A percentile compares a stretch with the other conserved stretches of the same genome.
phyloP scores from a whole-genome alignment of 1,140 invertebrate species.

The Philaenus spumarius region DNA sequence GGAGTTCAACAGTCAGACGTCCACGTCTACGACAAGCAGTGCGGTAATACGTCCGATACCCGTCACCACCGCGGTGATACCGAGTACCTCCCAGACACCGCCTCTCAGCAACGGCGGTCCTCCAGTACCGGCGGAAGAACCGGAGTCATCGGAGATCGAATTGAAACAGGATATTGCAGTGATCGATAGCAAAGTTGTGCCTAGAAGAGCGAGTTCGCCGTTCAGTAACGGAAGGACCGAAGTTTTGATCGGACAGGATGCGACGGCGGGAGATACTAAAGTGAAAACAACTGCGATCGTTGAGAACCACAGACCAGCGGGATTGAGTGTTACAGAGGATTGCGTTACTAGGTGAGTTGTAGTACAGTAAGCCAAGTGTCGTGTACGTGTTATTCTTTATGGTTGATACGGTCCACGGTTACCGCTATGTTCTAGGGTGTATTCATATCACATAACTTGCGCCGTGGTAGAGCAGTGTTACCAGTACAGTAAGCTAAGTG shows the following conservation, averaged over 20 bases:
- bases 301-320: slow-evolving; percentile 35
- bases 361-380: too few relatives aligned
- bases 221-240: slow-evolving; percentile 66
- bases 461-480: too few relatives aligned
- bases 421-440: too few relatives aligned
- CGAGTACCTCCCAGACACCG: not conserved
- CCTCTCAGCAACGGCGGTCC: not conserved
- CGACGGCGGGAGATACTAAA: slow-evolving; percentile 45
- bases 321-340: slow-evolving; percentile 4
- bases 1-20: not conserved
- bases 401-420: too few relatives aligned
- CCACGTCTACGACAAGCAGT: slow-evolving; percentile 15
- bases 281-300: slow-evolving; percentile 48
- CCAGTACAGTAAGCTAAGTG: too few relatives aligned
- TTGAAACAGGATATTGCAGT: not conserved
- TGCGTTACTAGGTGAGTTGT: not conserved
- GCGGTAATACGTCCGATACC: not conserved
- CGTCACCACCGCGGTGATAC: too few relatives aligned
- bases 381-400: too few relatives aligned
- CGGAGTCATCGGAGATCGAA: not conserved
- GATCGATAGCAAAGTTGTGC: not conserved
- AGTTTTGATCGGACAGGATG: slow-evolving; percentile 54
- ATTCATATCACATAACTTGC: too few relatives aligned
- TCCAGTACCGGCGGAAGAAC: not conserved
- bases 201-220: slow-evolving; percentile 34